phyloP scores from a whole-genome alignment of 1,140 invertebrate species.

The Tetragnatha versicolor region DNA sequence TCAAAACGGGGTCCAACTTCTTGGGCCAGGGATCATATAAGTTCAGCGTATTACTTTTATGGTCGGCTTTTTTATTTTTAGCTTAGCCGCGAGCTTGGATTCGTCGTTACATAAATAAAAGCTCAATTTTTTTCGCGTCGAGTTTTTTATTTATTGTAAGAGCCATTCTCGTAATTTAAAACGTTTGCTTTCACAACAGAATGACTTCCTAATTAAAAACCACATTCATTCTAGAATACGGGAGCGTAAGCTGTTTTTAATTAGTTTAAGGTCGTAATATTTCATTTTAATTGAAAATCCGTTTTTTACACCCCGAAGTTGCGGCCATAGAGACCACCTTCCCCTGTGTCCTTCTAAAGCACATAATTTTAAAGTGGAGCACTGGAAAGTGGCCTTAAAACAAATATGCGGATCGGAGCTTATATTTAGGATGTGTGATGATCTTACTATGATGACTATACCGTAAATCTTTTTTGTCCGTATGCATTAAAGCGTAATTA shows the following conservation, averaged over 20 bases:
- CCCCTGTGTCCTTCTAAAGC: background rate
- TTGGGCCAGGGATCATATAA: too few species aligned
- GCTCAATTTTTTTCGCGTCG: too few species aligned
- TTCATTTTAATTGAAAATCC: background rate
- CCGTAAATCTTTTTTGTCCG: conserved; percentile 34
- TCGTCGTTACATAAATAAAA: too few species aligned
- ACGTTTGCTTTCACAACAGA: conserved; percentile 13
- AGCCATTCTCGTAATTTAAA: background rate
- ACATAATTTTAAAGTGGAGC: background rate
- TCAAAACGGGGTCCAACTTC: too few species aligned
- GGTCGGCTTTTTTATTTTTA: too few species aligned
- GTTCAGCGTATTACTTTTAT: too few species aligned
- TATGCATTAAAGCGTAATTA: conserved; percentile 22
- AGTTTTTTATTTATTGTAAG: too few species aligned
- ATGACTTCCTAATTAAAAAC: conserved; percentile 8
- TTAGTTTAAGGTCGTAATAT: background rate
- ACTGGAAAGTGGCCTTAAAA: background rate
- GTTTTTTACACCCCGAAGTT: background rate
- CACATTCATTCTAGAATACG: conserved; percentile 4
- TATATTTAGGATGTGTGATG: conserved; percentile 18
- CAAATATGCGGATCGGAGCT: conserved; percentile 22
- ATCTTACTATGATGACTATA: conserved; percentile 19
- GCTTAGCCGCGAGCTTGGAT: too few species aligned
- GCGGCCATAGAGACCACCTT: background rate
- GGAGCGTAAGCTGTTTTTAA: conserved; percentile 16